A percentile compares a stretch with the other conserved stretches of the same genome.
Evolutionary conservation across 2,888 invertebrate species (phyloP).

Genomic region (Sceliomorpha sp.): DNA sequence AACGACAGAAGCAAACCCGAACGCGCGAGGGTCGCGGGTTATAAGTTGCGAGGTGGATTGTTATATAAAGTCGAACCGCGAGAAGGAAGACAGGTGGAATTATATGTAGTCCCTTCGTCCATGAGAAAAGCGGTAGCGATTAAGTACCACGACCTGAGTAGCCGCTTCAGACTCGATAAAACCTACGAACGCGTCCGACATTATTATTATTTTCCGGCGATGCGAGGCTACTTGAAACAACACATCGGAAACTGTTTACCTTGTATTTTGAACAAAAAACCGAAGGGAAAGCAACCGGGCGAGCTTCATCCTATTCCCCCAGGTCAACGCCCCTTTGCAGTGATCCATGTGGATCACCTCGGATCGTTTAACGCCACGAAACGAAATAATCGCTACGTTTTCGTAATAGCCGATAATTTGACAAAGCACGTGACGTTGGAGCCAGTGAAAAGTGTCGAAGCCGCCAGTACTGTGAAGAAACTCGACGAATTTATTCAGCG

Average conservation of each 20-base stretch:
- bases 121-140: constrained; percentile 16
- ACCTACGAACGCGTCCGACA: not conserved
- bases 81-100: no score
- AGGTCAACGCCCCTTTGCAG: constrained; percentile 40
- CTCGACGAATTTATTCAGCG: no score
- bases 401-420: constrained; percentile 42
- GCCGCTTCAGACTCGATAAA: constrained; percentile 14
- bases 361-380: constrained; percentile 38
- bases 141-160: constrained; percentile 12
- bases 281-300: constrained; percentile 23
- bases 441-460: no score
- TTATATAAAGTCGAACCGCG: no score
- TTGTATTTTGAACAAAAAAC: constrained; percentile 4
- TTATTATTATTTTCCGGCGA: constrained; percentile 19
- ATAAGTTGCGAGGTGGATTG: no score
- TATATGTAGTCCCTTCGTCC: no score
- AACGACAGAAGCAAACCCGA: no score
- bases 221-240: not conserved
- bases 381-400: constrained; percentile 34
- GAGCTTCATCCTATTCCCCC: constrained; percentile 24
- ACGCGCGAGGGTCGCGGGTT: no score
- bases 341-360: constrained; percentile 42
- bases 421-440: constrained; percentile 42
- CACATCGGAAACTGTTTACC: not conserved
- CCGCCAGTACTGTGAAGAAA: no score